Conservation (phyloP, 2,888 invertebrate genomes). For the Pocota personata region DNA sequence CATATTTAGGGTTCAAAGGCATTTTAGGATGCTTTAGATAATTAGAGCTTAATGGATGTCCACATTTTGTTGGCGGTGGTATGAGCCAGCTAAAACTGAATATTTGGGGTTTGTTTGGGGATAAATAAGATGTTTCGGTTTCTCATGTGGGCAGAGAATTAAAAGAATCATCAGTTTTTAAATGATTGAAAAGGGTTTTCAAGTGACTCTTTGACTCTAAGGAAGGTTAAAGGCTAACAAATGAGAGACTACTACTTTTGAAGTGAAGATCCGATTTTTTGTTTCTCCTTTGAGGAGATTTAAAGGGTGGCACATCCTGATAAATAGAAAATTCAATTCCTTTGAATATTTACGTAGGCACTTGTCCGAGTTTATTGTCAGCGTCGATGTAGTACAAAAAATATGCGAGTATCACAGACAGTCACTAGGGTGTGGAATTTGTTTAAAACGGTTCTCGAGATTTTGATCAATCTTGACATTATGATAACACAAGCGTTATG, state of each 20-base stretch:
- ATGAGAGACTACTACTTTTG: background rate
- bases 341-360: too few relatives aligned
- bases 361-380: too few relatives aligned
- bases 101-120: constrained; percentile 39
- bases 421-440: too few relatives aligned
- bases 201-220: background rate
- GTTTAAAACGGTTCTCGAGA: too few relatives aligned
- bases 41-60: constrained; percentile 67
- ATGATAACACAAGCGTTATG: too few relatives aligned
- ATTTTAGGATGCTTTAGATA: constrained; percentile 55
- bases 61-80: constrained; percentile 40
- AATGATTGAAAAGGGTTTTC: background rate
- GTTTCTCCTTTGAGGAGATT: too few relatives aligned
- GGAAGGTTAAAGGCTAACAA: background rate
- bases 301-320: too few relatives aligned
- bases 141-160: background rate
- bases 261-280: too few relatives aligned
- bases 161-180: background rate
- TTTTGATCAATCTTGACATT: too few relatives aligned
- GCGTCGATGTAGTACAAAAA: too few relatives aligned
- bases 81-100: background rate
- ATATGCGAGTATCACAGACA: too few relatives aligned
- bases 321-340: too few relatives aligned
- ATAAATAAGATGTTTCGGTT: constrained; percentile 35
- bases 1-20: constrained; percentile 47